A percentile compares a stretch with the other conserved stretches of the same genome.
Evolutionary conservation across 2,113 vertebrate species (phyloP).

Genomic region (Spheniscus mendiculus): DNA sequence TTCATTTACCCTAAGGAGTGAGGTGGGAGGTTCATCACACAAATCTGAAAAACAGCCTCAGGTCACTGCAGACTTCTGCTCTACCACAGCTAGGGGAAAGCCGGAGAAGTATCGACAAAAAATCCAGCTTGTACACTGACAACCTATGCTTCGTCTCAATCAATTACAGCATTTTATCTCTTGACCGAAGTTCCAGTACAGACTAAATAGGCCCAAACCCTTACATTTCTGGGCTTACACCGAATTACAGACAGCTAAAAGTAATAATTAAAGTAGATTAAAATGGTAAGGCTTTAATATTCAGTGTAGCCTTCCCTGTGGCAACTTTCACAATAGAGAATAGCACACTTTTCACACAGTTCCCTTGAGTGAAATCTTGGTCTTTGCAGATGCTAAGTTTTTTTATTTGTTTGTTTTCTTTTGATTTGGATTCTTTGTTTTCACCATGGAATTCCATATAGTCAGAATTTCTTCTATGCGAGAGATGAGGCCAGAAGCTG

Average conservation of each 20-base stretch:
- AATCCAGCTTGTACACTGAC: not conserved
- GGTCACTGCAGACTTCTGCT: not conserved
- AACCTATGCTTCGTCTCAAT: not conserved
- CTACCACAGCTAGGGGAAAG: not conserved
- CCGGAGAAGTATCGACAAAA: rapidly evolving
- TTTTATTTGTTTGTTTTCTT: not conserved
- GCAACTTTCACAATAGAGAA: not conserved
- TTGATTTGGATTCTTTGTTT: not conserved
- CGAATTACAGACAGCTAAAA: not conserved
- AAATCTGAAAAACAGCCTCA: not conserved
- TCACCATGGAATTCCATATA: not conserved
- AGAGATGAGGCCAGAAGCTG: not conserved
- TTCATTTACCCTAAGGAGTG: not conserved
- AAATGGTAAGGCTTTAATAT: not conserved
- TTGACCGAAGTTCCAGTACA: not conserved
- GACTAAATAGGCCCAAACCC: not conserved
- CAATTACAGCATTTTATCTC: not conserved
- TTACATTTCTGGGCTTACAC: not conserved
- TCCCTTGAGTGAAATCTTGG: not conserved
- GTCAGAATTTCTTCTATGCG: not conserved
- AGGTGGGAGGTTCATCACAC: not conserved
- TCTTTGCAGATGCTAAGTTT: not conserved
- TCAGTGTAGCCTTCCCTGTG: not conserved
- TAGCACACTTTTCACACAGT: not conserved
- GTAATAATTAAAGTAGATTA: not conserved